A percentile compares a stretch with the other conserved stretches of the same genome.
Conservation (phyloP, 2,797 vertebrate genomes). For the Simalia tracyae region DNA sequence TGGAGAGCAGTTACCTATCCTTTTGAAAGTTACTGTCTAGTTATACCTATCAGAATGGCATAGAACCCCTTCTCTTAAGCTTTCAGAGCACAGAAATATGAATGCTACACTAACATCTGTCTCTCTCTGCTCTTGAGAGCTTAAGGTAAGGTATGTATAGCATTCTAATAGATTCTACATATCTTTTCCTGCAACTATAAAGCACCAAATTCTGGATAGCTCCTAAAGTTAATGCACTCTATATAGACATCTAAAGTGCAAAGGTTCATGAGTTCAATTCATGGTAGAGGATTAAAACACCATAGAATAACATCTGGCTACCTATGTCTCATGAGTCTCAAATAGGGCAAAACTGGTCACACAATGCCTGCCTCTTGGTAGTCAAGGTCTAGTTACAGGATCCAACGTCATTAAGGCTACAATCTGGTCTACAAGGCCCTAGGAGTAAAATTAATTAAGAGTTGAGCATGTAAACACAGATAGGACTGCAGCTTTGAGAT, state of each 20-base stretch:
- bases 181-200: neutral
- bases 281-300: neutral
- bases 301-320: neutral
- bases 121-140: neutral
- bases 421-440: neutral
- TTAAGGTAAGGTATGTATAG: neutral
- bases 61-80: neutral
- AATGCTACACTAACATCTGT: neutral
- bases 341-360: neutral
- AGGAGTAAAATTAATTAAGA: neutral
- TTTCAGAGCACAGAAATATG: neutral
- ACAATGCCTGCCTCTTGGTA: neutral
- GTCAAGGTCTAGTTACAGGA: neutral
- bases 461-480: neutral
- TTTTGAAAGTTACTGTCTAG: neutral
- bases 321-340: neutral
- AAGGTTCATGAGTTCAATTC: neutral
- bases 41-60: neutral
- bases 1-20: neutral
- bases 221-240: neutral
- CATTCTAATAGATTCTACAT: neutral
- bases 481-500: neutral
- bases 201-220: neutral
- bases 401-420: neutral
- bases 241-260: neutral